Percentiles rank a stretch among this genome's conserved stretches.
phyloP scores from a whole-genome alignment of 2,797 vertebrate genomes.

The Molossus alvarezi region DNA sequence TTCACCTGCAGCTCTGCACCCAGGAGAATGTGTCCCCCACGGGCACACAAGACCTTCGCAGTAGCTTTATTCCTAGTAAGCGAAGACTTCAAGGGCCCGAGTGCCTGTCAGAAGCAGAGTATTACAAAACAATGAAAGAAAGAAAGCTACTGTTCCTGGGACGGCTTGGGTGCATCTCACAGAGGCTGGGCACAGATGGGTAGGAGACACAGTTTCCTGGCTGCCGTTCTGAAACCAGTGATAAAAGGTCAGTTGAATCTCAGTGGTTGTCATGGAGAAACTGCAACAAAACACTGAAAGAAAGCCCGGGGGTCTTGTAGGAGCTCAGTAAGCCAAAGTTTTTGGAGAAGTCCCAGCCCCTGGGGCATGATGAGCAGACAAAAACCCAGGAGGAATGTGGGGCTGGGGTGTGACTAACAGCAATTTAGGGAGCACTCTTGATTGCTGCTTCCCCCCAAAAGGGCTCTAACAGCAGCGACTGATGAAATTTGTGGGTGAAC shows the following conservation, averaged over 20 bases:
- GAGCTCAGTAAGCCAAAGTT: background rate
- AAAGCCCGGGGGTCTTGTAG: background rate
- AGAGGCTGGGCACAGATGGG: background rate
- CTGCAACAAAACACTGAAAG: constrained; percentile 33
- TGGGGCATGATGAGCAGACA: background rate
- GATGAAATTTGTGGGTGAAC: background rate
- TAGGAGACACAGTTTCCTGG: constrained; percentile 39
- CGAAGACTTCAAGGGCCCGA: background rate
- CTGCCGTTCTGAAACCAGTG: constrained; percentile 39
- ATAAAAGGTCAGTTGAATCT: constrained; percentile 6
- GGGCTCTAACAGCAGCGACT: background rate
- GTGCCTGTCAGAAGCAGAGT: background rate
- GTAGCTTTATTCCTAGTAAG: background rate
- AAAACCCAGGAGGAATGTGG: background rate
- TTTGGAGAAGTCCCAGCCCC: constrained; percentile 2
- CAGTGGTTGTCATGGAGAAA: constrained; percentile 64
- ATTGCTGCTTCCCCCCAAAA: constrained; percentile 24
- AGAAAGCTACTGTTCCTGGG: background rate
- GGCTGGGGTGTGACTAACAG: background rate
- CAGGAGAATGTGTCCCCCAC: background rate
- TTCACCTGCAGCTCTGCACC: background rate
- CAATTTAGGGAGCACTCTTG: background rate
- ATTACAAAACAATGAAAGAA: background rate
- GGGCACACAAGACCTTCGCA: background rate
- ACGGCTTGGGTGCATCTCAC: background rate